Conservation (phyloP, 1,140 invertebrate species). For the Leptinotarsa defecta region DNA sequence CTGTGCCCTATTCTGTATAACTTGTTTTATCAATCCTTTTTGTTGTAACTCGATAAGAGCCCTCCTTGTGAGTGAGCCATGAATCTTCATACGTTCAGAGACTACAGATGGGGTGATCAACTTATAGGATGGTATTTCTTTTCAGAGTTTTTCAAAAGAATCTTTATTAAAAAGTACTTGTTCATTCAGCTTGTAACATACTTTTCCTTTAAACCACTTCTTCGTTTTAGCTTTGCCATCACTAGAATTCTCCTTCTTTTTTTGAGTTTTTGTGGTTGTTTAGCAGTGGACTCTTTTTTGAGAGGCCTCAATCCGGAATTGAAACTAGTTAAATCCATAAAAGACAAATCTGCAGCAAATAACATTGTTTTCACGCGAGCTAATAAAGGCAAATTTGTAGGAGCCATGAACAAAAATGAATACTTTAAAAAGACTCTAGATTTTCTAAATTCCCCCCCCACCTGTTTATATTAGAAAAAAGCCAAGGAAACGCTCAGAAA, state of each 20-base stretch:
- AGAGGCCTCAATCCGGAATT: slow-evolving; percentile 67
- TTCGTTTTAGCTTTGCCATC: slow-evolving; percentile 97
- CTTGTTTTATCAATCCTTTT: slow-evolving; percentile 93
- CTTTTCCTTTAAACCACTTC: slow-evolving; percentile 99
- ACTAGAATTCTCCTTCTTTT: slow-evolving; percentile 95
- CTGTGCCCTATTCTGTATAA: slow-evolving; percentile 96
- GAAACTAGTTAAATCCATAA: too few species aligned
- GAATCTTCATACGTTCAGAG: slow-evolving; percentile 96
- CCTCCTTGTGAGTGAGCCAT: slow-evolving; percentile 94
- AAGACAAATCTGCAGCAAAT: too few species aligned
- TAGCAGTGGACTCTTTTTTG: slow-evolving; percentile 91
- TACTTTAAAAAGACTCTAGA: too few species aligned
- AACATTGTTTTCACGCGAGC: too few species aligned
- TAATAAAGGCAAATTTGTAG: too few species aligned
- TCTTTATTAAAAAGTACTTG: slow-evolving; percentile 95
- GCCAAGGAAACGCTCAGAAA: too few species aligned
- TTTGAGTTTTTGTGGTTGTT: slow-evolving; percentile 90
- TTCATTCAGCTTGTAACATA: slow-evolving; percentile 99
- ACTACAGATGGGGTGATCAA: slow-evolving; percentile 99
- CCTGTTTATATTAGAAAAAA: too few species aligned
- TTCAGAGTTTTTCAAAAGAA: slow-evolving; percentile 97
- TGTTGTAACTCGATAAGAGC: slow-evolving; percentile 91
- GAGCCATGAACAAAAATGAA: too few species aligned
- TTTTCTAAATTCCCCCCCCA: too few species aligned
- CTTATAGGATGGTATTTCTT: slow-evolving; percentile 98